A percentile compares a stretch with the other conserved stretches of the same genome.
Conservation (phyloP, 1,140 invertebrate species). For the Globodera rostochiensis region DNA sequence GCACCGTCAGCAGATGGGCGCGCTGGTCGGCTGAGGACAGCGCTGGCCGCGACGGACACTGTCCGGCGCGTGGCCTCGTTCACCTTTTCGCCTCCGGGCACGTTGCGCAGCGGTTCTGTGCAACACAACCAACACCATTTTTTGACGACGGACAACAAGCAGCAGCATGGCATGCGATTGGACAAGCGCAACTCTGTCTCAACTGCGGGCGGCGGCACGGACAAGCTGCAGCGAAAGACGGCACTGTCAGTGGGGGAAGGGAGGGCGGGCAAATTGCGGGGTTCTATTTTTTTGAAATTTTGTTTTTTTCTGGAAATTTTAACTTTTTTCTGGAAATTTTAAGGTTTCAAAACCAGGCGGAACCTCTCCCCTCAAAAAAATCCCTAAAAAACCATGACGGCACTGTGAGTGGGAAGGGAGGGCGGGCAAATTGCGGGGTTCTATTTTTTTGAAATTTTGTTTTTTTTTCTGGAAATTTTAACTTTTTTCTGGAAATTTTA, state of each 20-base stretch:
- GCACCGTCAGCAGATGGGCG: background rate
- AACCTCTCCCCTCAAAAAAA: too few relatives aligned
- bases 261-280: too few relatives aligned
- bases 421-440: too few relatives aligned
- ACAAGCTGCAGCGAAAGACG: background rate
- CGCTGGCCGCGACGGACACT: conserved; percentile 11
- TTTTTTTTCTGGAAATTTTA: too few relatives aligned
- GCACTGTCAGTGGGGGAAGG: conserved; percentile 4
- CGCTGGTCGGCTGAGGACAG: background rate
- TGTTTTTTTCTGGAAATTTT: too few relatives aligned
- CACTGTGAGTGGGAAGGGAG: background rate
- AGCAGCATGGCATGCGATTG: background rate
- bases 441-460: too few relatives aligned
- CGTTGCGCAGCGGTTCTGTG: background rate
- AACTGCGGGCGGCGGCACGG: background rate
- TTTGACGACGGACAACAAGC: background rate
- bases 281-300: too few relatives aligned
- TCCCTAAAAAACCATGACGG: too few relatives aligned
- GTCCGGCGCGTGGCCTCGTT: conserved; percentile 39
- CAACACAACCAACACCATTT: background rate
- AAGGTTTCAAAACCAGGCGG: background rate
- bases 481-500: background rate
- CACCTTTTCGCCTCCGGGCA: conserved; percentile 31
- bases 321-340: background rate
- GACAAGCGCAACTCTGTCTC: conserved; percentile 12